A percentile compares a stretch with the other conserved stretches of the same genome.
These are phyloP conservation scores for Silurus lanzhouensis DNA, from an alignment of 2,797 vertebrate genomes.

Conservation along the genomic window DNA sequence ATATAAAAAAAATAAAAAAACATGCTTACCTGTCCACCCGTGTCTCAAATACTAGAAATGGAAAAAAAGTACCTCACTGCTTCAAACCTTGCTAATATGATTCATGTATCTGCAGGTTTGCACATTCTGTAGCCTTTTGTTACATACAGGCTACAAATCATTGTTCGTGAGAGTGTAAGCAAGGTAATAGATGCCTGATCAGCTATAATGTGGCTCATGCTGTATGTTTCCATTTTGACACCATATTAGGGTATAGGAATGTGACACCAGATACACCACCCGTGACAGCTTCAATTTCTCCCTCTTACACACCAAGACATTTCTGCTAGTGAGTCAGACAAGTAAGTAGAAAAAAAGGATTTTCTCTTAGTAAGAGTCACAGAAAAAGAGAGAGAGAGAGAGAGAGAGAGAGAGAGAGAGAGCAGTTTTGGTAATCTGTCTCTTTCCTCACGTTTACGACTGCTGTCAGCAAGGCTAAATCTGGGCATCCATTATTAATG, in stretches of 20 bases:
- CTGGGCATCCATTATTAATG: slow-evolving; percentile 83
- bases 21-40: background rate
- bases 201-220: background rate
- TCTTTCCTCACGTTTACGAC: slow-evolving; percentile 50
- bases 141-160: background rate
- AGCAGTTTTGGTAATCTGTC: slow-evolving; percentile 48
- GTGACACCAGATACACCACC: background rate
- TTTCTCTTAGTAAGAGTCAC: slow-evolving; percentile 29
- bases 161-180: background rate
- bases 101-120: background rate
- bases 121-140: too few relatives aligned
- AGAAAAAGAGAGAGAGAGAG: slow-evolving; percentile 23
- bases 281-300: slow-evolving; percentile 9
- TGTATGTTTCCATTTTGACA: background rate
- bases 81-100: background rate
- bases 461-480: slow-evolving; percentile 71
- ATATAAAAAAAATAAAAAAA: background rate
- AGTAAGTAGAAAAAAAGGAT: background rate
- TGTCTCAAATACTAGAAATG: background rate
- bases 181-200: background rate
- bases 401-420: too few relatives aligned
- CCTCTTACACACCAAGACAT: background rate
- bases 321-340: slow-evolving; percentile 40
- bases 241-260: background rate
- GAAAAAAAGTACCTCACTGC: background rate